Evolutionary conservation across 37 sponge, comb jelly and placozoan species (phyloP), one percentile per base, ranked within the genome.

Genomic region (Chondrilla cf. caribensis): DNA sequence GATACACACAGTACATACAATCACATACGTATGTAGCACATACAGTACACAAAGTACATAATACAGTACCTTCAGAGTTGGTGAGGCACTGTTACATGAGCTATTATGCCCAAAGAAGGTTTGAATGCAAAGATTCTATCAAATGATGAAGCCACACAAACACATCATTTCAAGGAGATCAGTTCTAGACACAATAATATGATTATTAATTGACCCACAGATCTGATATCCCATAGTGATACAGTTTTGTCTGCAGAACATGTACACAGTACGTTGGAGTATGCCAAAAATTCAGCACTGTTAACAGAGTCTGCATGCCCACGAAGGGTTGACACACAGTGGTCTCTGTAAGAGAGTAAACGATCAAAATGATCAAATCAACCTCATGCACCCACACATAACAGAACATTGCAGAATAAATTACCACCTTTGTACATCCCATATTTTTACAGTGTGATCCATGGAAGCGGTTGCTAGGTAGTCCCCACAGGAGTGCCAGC

Each of bases 141-240:
- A 38, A 22, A 32, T 58, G 24, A 57, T 21, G n/a, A 43, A 3
- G 66, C 11, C 17, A 55, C 57, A 55, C 11, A 55, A 17, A 55
- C 57, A 55, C 17, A 19, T 55, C 17, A 55, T 19, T 55, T 55
- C 11, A 11, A 44, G 26, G 15, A 24, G 11, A 32, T 26, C 29
- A 62, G 29, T 19, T 62, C 25, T n/a, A 62, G 15, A 62, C 29
- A 62, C 29, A 55, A 17, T 11, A 17, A 17, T 55, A 55, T 55
- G 58, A 19, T 40, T 37, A 36, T 26, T 43, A 2, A 19, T 9
- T 0, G 2, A 59, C 95, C 54, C 35, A 91, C 95, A 15, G 92
- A 91, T 80, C 95, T 87, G n/a, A 68, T 82, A 58, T 97, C 98
- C 98, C 98, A 97, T n/a, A 97, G 83, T 28, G 94, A 90, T n/a